Conservation (phyloP, 1,140 invertebrate species). For the Formica exsecta region DNA sequence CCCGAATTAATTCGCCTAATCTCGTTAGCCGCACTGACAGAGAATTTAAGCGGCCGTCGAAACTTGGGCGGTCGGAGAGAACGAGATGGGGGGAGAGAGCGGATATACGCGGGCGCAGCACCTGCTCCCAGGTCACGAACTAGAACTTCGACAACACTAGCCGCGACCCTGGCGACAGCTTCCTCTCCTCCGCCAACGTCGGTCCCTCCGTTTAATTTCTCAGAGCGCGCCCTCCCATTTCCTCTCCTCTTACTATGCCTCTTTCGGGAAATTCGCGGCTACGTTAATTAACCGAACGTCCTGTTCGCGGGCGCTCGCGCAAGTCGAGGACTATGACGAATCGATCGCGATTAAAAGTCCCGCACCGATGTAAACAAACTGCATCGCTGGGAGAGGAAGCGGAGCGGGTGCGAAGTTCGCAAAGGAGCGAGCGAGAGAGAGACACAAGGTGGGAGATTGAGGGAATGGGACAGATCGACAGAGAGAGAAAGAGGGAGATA, state of each 20-base stretch:
- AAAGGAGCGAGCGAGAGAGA: slow-evolving; percentile 39
- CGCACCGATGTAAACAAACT: slow-evolving; percentile 84
- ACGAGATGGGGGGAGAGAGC: too few relatives aligned
- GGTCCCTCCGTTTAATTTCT: slow-evolving; percentile 40
- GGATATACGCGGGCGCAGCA: slow-evolving; percentile 13
- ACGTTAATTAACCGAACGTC: slow-evolving; percentile 50
- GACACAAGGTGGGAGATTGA: slow-evolving; percentile 32
- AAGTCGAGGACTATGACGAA: slow-evolving; percentile 61
- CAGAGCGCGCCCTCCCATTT: neutral
- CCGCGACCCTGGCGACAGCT: slow-evolving; percentile 68
- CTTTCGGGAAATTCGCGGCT: slow-evolving; percentile 37
- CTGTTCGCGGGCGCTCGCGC: slow-evolving; percentile 30
- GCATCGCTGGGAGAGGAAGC: slow-evolving; percentile 55
- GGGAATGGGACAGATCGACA: neutral
- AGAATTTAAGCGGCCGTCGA: slow-evolving; percentile 60
- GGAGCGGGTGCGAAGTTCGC: slow-evolving; percentile 25
- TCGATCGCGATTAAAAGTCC: slow-evolving; percentile 83
- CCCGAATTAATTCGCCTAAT: slow-evolving; percentile 53
- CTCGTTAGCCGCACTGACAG: slow-evolving; percentile 58
- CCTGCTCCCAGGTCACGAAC: slow-evolving; percentile 64
- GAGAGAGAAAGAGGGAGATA: slow-evolving; percentile 32
- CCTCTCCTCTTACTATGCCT: neutral
- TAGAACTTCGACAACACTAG: slow-evolving; percentile 70
- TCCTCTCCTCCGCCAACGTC: neutral
- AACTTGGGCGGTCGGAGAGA: slow-evolving; percentile 31